Base-by-base conservation (phyloP, 2,888 invertebrate genomes). In the Oscheius onirici region DNA sequence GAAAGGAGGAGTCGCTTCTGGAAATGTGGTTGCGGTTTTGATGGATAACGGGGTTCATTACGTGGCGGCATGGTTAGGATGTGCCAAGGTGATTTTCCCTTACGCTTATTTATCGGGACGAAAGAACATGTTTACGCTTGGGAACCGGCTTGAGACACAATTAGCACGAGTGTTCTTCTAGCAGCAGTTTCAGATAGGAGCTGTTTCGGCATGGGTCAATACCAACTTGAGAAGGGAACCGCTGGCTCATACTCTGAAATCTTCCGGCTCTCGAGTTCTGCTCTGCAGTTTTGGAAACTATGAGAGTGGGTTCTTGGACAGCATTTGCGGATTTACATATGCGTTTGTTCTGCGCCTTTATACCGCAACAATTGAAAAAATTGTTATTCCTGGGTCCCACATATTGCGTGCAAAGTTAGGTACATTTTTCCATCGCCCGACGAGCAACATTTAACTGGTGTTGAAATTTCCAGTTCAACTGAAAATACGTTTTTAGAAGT, bases 41-140 rank as follows among this genome's bases (percentile, higher is more conserved):
- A 91, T 95, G 90, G 94, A 94, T 88, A 96, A 95, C 89, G 91
- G 93, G 49, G 93, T 95, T 0, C 94, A 96, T 88, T 94, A 92
- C 89, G 92, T 95, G 3, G 92, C 92, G 52, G 92, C 92, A 46
- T 97, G 97, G 97, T 89, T 97, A 55, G 97, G 96, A 0, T 90
- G 95, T 67, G 92, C 94, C 15, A 94, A 96, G 89, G 67, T 66
- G 20, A 41, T 40, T 17, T n/a, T n/a, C n/a, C n/a, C 17, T 11
- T 51, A 11, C 10, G 20, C 20, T 26, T 63, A 8, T 44, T 34
- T 34, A 43, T 20, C 49, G 17, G n/a, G n/a, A n/a, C 49, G 49
- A 11, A 49, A 43, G 44, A 49, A 49, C 49, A 49, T 20, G 17
- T 6, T 49, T 49, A 8, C 49, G 49, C 20, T 20, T 20, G 3